These are phyloP conservation scores for Plectropomus leopardus DNA, from an alignment of 2,113 vertebrate genomes.

Conservation along the genomic window DNA sequence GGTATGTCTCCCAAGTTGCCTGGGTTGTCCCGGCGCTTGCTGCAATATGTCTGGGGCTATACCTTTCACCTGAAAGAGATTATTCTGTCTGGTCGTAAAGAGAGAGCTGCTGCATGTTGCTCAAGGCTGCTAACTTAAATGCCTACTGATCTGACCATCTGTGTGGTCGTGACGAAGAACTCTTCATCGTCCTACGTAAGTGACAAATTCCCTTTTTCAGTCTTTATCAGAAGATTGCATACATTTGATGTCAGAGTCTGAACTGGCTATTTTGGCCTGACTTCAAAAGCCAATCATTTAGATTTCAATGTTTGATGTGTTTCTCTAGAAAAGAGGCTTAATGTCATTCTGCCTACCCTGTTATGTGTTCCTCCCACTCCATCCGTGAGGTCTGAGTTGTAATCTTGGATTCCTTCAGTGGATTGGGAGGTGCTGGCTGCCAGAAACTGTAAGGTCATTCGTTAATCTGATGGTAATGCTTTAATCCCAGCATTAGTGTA, in stretches of 20 bases:
- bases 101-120: constrained; percentile 41
- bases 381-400: constrained; percentile 59
- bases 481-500: constrained; percentile 75
- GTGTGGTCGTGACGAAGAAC: constrained; percentile 17
- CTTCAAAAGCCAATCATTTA: constrained; percentile 14
- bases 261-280: constrained; percentile 1
- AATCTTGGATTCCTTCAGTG: constrained; percentile 66
- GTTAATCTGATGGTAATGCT: constrained; percentile 80
- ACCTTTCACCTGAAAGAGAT: constrained; percentile 40
- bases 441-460: constrained; percentile 62
- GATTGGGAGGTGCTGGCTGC: constrained; percentile 59
- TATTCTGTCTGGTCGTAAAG: constrained; percentile 23
- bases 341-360: constrained; percentile 12
- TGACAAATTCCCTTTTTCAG: constrained; percentile 28
- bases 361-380: constrained; percentile 47
- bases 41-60: constrained; percentile 31
- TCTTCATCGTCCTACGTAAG: constrained; percentile 12
- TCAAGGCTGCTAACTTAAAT: constrained; percentile 53
- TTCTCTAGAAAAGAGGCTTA: constrained; percentile 15
- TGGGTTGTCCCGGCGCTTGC: constrained; percentile 16
- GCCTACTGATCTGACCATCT: constrained; percentile 42
- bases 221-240: constrained; percentile 7
- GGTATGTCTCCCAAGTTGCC: constrained; percentile 33
- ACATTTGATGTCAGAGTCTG: constrained; percentile 18
- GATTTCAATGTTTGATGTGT: constrained; percentile 11